phyloP scores from a whole-genome alignment of 2,888 invertebrate genomes.

The Panorpa germanica region DNA sequence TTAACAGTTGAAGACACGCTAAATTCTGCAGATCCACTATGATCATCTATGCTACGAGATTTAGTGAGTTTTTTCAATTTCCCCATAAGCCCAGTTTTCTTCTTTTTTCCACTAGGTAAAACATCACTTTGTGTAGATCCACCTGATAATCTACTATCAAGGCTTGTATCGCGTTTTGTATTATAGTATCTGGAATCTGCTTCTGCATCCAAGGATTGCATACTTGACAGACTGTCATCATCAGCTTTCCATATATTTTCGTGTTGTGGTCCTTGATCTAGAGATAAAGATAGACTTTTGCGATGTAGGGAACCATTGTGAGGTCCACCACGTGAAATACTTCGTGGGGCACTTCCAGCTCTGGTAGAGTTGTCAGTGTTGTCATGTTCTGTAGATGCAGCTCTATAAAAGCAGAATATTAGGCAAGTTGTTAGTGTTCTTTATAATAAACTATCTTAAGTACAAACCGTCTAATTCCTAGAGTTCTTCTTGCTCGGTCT shows the following conservation, averaged over 20 bases:
- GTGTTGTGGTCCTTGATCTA: constrained; percentile 42
- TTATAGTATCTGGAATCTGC: constrained; percentile 37
- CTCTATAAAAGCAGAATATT: constrained; percentile 17
- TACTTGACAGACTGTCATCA: constrained; percentile 67
- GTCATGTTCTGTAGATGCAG: constrained; percentile 46
- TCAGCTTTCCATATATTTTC: constrained; percentile 67
- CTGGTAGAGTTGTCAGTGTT: constrained; percentile 26
- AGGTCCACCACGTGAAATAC: constrained; percentile 19
- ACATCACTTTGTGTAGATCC: constrained; percentile 75
- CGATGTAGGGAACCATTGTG: constrained; percentile 37
- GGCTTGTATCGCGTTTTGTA: constrained; percentile 51
- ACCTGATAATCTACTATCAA: constrained; percentile 67
- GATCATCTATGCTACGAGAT: constrained; percentile 63
- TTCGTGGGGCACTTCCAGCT: constrained; percentile 20
- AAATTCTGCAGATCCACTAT: constrained; percentile 26
- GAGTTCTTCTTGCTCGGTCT: constrained; percentile 23
- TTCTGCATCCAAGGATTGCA: constrained; percentile 57
- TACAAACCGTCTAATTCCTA: constrained; percentile 23
- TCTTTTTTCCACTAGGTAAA: constrained; percentile 49
- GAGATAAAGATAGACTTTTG: constrained; percentile 50
- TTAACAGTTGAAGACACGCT: too few species aligned
- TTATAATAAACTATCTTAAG: too few species aligned
- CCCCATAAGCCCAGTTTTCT: constrained; percentile 62
- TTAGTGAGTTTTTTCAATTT: constrained; percentile 73
- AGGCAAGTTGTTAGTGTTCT: constrained; percentile 12